A percentile compares a stretch with the other conserved stretches of the same genome.
These are phyloP conservation scores for Plectropomus leopardus DNA, from an alignment of 2,113 vertebrate species.

Conservation along the genomic window DNA sequence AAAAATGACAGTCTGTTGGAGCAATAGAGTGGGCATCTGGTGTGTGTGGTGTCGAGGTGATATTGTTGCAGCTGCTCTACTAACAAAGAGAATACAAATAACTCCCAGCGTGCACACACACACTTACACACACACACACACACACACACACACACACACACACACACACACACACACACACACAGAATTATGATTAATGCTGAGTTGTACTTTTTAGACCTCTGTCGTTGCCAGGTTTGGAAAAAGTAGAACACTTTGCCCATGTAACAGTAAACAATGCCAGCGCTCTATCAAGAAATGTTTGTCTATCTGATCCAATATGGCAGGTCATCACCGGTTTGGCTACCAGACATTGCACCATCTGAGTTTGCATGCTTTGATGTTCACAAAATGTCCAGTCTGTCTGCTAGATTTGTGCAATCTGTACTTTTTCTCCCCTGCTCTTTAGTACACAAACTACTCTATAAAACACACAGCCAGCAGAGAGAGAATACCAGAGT, in stretches of 20 bases:
- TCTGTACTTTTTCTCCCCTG: conserved; percentile 15
- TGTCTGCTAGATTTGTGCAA: conserved; percentile 49
- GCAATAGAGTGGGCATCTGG: conserved; percentile 55
- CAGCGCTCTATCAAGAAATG: conserved; percentile 13
- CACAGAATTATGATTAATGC: too few species aligned
- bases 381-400: background rate
- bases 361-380: conserved; percentile 38
- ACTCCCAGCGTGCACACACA: background rate
- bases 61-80: conserved; percentile 63
- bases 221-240: conserved; percentile 16
- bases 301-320: conserved; percentile 24
- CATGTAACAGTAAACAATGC: conserved; percentile 22
- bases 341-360: conserved; percentile 35
- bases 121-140: too few species aligned
- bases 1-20: conserved; percentile 52
- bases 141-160: too few species aligned
- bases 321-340: conserved; percentile 18
- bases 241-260: conserved; percentile 20
- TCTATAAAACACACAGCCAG: conserved; percentile 48
- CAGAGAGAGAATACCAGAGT: background rate
- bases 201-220: conserved; percentile 29
- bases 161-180: too few species aligned
- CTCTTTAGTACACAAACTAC: conserved; percentile 21
- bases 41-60: conserved; percentile 58
- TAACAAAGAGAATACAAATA: conserved; percentile 59